Base-by-base conservation (phyloP, 1,140 invertebrate genomes). In the Agrilus planipennis region DNA sequence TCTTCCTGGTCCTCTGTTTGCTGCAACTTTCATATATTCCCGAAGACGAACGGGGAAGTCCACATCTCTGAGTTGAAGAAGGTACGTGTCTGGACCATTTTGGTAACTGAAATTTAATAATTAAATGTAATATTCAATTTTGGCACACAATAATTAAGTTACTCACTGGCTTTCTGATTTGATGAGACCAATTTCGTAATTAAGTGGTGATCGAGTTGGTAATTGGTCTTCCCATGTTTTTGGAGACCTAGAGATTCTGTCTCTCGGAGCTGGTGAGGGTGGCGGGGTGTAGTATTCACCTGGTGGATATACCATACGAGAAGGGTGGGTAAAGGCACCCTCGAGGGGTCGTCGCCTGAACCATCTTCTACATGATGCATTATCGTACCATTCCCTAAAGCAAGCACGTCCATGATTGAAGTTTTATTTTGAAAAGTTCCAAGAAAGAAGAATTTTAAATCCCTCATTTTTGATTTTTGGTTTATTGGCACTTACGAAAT, bases 41-140 rank as follows among this genome's bases (percentile, higher is more conserved):
- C 89, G 73, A 22, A 94, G 68, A 34, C 90, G 71, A 11, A 89
- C 81, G 1, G 90, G 91, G 69, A 96, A 96, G 60, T 85, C 83
- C 1, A 88, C 81, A 62, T 95, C 92, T 22, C 90, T 73, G 11
- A 94, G 65, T 63, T 95, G 91, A 4, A 97, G 69, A 2, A 97
- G 68, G 62, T 95, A 93, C 0, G 92, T 96, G 58, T 97, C 92
- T 0, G 91, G 91, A 1, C 92, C 92, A 65, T 89, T 83, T 67
- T 94, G 89, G 63, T 93, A 93, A 55, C 86, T 90, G 55, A 18
- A 30, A 27, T 23, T 10, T 27, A 28, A 39, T 36, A n/a, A n/a
- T n/a, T n/a, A n/a, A n/a, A n/a, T n/a, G n/a, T n/a, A n/a, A n/a
- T n/a, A n/a, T n/a, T n/a, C n/a, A n/a, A n/a, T n/a, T n/a, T n/a